Base-by-base conservation (phyloP, 2,888 invertebrate genomes). In the Cosmopolites sordidus region DNA sequence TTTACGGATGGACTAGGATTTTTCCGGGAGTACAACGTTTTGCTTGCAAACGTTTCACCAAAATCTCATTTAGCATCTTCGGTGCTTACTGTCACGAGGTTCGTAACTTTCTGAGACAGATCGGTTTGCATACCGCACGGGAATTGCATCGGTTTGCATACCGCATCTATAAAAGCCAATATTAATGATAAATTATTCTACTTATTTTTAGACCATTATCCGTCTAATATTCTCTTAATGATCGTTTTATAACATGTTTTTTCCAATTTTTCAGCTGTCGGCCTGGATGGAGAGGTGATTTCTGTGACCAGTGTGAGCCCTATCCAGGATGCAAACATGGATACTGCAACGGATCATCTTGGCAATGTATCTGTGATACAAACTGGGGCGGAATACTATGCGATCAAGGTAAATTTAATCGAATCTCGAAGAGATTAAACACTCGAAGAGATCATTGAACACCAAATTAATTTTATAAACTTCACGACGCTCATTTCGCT, bases 311-410 rank as follows among this genome's bases (percentile, higher is more conserved):
- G 75, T 97, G 97, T 75, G 86, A 87, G 72, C 89, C 90, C 11
- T 96, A 96, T 79, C 96, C 96, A 11, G 95, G 95, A 62, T 97
- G 97, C 79, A 88, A 92, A 72, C 93, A 95, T 75, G 97, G 97
- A 60, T 91, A 90, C 73, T 98, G 97, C 80, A 88, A 89, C 71
- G 88, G 91, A 60, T 88, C 87, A 61, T 91, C 93, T 43, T 96
- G 92, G 92, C 89, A 95, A 74, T 98, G 97, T 78, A 91, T 92
- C 67, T 97, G 97, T 77, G 88, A 94, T 73, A 94, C 95, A 66
- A 97, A 97, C 73, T 97, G 97, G 97, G 97, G 96, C 64, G 97
- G 97, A 62, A 91, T 96, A 63, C 86, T 95, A 65, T 97, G 97
- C 78, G 96, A 97, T 78, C 95, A 95, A 84, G 87, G 86, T 86